Conservation (phyloP, 2,797 vertebrate genomes). For the Molossus molossus region DNA sequence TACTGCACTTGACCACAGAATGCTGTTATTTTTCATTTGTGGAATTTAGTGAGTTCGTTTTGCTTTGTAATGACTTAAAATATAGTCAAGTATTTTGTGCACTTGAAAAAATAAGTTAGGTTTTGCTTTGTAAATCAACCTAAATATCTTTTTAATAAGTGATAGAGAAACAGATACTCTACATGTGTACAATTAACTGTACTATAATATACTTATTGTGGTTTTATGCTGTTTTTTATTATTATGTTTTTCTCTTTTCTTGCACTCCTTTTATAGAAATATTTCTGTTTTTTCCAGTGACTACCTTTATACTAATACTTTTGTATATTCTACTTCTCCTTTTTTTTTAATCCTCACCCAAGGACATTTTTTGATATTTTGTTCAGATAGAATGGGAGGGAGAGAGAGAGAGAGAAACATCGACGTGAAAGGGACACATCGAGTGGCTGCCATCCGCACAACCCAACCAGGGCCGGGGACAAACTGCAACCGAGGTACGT, state of each 20-base stretch:
- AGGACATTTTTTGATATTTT: too few species aligned
- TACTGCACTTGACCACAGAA: background rate
- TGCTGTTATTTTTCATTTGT: background rate
- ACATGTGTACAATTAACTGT: background rate
- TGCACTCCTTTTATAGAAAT: background rate
- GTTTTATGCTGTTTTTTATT: background rate
- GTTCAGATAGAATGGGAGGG: too few species aligned
- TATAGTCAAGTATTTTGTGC: background rate
- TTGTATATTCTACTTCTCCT: background rate
- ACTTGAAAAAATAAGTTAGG: background rate
- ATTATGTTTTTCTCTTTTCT: background rate
- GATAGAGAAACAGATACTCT: background rate
- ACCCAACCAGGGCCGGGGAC: too few species aligned
- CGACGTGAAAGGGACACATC: too few species aligned
- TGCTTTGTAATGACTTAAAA: background rate
- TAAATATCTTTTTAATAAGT: background rate
- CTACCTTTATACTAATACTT: background rate
- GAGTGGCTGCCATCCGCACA: too few species aligned
- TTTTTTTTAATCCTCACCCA: background rate
- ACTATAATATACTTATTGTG: background rate
- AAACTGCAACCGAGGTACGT: too few species aligned
- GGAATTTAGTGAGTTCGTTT: background rate
- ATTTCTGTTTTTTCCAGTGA: background rate
- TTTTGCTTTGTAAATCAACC: background rate
- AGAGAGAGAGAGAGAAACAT: too few species aligned